phyloP scores from a whole-genome alignment of 2,888 invertebrate species.

The Coecobrya sp. region DNA sequence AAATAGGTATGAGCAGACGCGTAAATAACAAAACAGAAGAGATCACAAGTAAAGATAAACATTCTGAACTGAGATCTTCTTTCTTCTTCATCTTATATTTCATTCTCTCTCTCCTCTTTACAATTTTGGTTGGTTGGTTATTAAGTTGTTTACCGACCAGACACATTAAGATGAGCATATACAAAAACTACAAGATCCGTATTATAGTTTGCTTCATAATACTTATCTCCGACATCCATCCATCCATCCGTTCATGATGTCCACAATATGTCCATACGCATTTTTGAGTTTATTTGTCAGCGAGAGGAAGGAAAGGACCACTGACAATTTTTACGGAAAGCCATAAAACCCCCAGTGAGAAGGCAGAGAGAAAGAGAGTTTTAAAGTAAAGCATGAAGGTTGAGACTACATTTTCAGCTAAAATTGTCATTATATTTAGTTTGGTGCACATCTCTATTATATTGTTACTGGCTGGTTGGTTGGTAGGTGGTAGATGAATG shows the following conservation, averaged over 20 bases:
- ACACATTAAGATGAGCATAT: conserved; percentile 38
- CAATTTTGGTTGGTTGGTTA: conserved; percentile 30
- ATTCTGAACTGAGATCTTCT: conserved; percentile 34
- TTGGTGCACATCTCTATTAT: background rate
- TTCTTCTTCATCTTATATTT: background rate
- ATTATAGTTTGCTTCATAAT: too few relatives aligned
- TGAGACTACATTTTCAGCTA: conserved; percentile 12
- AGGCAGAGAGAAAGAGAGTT: conserved; percentile 12
- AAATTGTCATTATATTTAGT: background rate
- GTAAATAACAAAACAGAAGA: conserved; percentile 60
- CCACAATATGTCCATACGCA: conserved; percentile 8
- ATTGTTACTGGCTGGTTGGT: background rate
- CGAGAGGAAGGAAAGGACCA: conserved; percentile 51
- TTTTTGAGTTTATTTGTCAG: conserved; percentile 72
- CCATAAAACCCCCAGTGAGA: conserved; percentile 76
- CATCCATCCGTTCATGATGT: conserved; percentile 47
- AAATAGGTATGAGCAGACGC: conserved; percentile 67
- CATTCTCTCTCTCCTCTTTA: background rate
- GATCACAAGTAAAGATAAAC: conserved; percentile 65
- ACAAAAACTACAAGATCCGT: background rate
- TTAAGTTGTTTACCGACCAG: conserved; percentile 71
- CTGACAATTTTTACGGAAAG: conserved; percentile 14
- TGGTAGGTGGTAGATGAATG: conserved; percentile 17
- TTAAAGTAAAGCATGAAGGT: conserved; percentile 68
- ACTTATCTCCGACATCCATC: conserved; percentile 41